Percentiles rank a stretch among this genome's conserved stretches.
These are phyloP conservation scores for Eidolon helvum DNA, from an alignment of 2,113 vertebrate species.

Conservation along the genomic window DNA sequence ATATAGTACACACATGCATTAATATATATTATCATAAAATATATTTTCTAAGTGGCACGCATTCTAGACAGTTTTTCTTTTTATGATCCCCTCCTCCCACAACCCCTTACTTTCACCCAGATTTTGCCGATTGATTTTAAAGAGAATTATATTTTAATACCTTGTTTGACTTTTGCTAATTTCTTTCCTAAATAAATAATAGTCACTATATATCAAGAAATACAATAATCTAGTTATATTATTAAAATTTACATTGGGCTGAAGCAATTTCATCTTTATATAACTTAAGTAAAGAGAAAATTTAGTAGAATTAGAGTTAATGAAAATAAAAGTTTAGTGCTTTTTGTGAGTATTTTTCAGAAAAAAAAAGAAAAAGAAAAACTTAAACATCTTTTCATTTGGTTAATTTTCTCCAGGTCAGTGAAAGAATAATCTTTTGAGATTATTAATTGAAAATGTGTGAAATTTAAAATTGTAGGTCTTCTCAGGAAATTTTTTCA, in stretches of 20 bases:
- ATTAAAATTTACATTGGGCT: background rate
- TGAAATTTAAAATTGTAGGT: constrained; percentile 18
- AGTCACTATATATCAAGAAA: background rate
- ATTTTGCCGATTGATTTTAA: background rate
- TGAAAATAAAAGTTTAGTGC: background rate
- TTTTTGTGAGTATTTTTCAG: background rate
- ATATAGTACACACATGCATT: background rate
- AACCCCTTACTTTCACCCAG: background rate
- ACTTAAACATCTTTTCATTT: background rate
- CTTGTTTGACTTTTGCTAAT: background rate
- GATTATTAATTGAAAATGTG: background rate
- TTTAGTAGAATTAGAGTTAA: background rate
- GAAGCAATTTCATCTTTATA: background rate
- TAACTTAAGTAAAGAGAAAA: background rate
- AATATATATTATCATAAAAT: background rate
- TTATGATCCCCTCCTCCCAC: rapidly evolving
- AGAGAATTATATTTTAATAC: background rate
- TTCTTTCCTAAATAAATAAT: background rate
- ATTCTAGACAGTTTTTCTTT: background rate
- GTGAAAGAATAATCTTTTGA: background rate
- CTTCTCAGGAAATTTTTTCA: background rate
- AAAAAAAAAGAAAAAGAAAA: background rate
- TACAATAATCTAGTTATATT: background rate
- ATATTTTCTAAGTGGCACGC: background rate
- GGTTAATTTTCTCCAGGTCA: constrained; percentile 41